Percentiles rank a stretch among this genome's conserved stretches.
phyloP scores from a whole-genome alignment of 2,113 vertebrate genomes.

The Alethe diademata region DNA sequence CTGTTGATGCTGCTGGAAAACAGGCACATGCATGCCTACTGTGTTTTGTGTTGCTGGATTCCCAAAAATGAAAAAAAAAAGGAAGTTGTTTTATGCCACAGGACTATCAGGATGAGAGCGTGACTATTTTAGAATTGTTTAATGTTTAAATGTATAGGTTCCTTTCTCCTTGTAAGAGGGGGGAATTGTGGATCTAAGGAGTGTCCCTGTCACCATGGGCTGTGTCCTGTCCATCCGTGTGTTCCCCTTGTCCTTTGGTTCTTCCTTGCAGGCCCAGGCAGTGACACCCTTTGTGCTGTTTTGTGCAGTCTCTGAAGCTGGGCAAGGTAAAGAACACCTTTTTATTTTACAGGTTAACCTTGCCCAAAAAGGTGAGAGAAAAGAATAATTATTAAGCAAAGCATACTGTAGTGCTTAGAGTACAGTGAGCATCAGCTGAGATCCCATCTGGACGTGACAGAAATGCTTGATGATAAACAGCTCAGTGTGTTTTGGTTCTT shows the following conservation, averaged over 20 bases:
- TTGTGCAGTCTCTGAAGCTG: neutral
- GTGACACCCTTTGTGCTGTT: fast-evolving
- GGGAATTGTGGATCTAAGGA: neutral
- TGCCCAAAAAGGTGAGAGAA: neutral
- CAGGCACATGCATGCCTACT: neutral
- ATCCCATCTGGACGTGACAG: fast-evolving
- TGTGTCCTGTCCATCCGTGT: neutral
- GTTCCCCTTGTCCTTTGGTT: neutral
- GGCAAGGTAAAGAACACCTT: fast-evolving
- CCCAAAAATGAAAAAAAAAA: no score
- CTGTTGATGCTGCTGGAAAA: neutral
- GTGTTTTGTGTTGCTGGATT: neutral
- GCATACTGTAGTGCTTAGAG: fast-evolving
- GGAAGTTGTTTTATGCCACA: neutral
- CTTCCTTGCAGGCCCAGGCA: neutral
- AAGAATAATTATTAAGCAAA: neutral
- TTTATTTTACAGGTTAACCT: neutral
- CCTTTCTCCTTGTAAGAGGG: neutral
- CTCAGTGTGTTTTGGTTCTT: neutral
- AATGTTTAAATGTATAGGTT: neutral
- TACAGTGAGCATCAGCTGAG: no score
- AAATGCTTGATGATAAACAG: neutral
- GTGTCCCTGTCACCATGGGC: neutral
- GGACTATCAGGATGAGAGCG: neutral
- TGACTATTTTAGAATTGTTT: neutral